Evolutionary conservation across 2,888 invertebrate species (phyloP), one percentile per base, ranked within the genome.

Genomic region (Drosophila merina): DNA sequence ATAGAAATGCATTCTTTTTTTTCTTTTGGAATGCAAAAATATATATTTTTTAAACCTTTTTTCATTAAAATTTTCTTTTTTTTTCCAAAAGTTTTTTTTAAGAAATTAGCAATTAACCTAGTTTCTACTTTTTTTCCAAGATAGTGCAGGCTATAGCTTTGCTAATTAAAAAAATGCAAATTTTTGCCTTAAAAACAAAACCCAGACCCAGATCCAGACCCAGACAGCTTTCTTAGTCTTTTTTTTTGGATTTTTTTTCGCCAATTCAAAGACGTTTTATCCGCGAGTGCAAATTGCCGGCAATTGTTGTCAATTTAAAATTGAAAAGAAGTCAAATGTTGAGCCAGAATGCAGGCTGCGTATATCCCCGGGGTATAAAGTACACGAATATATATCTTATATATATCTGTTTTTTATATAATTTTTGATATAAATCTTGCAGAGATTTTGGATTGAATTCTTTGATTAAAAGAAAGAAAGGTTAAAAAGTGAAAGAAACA

Each of bases 261-360:
- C 59, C 66, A 63, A 33, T 44, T 44, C 44, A 30, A 63, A 52
- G 52, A 44, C 66, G 28, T 40, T 40, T 40, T 26, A 36, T 36
- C 9, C 6, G 52, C 38, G 38, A 63, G 63, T 63, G 71, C 76
- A 82, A 82, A 82, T 83, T 86, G 82, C 64, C 75, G 57, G 79
- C 88, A 87, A 83, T 85, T 85, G 86, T 86, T 75, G 88, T 82
- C 90, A 90, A 90, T 90, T 90, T 83, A 89, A 85, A 89, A 88
- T 89, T 85, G 88, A 88, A 84, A 88, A 86, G 77, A 85, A 88
- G 77, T 82, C 75, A 83, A 76, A 75, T 74, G 84, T 71, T 56
- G 78, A 33, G 68, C 64, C 67, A 64, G 62, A 76, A 66, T 72
- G 74, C 57, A 45, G 30, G 47, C 58, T 51, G 33, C 56, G 20